Percentiles rank a stretch among this genome's conserved stretches.
phyloP scores from a whole-genome alignment of 2,888 invertebrate genomes.

The Anarsia innoxiella region DNA sequence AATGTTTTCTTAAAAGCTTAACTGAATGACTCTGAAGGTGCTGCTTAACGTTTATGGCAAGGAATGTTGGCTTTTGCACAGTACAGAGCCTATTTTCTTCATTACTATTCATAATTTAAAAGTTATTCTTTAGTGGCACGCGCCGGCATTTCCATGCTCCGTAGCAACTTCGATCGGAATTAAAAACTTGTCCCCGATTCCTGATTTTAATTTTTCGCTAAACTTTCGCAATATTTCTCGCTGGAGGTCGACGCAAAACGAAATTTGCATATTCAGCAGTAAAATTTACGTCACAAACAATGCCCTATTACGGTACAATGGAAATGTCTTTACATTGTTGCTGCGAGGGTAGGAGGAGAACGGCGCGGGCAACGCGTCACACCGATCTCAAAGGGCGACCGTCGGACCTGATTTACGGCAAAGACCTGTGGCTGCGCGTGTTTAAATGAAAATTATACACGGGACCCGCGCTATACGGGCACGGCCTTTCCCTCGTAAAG shows the following conservation, averaged over 20 bases:
- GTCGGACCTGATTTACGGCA: constrained; percentile 57
- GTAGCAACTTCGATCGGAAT: constrained; percentile 38
- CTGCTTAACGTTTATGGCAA: constrained; percentile 12
- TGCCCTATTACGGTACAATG: constrained; percentile 68
- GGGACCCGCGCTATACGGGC: constrained; percentile 42
- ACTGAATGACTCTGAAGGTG: constrained; percentile 10
- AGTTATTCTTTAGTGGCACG: constrained; percentile 4
- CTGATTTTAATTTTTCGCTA: constrained; percentile 63
- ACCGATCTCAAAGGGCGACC: constrained; percentile 45
- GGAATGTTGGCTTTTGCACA: constrained; percentile 5
- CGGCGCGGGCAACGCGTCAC: constrained; percentile 23
- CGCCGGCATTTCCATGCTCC: constrained; percentile 18
- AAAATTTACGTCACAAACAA: constrained; percentile 71
- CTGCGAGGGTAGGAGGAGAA: constrained; percentile 26
- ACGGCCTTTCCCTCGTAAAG: constrained; percentile 63
- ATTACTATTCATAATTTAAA: constrained; percentile 12
- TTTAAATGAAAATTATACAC: constrained; percentile 70
- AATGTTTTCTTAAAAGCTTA: constrained; percentile 16
- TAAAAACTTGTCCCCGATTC: constrained; percentile 55
- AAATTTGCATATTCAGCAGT: constrained; percentile 70
- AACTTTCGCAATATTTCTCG: constrained; percentile 69
- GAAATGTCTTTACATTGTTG: constrained; percentile 70
- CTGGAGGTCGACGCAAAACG: constrained; percentile 54
- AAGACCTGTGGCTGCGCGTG: constrained; percentile 62
- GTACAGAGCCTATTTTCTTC: constrained; percentile 7